These are phyloP conservation scores for Oryzias dopingdopingensis DNA, from an alignment of 2,797 vertebrate genomes.

Conservation along the genomic window DNA sequence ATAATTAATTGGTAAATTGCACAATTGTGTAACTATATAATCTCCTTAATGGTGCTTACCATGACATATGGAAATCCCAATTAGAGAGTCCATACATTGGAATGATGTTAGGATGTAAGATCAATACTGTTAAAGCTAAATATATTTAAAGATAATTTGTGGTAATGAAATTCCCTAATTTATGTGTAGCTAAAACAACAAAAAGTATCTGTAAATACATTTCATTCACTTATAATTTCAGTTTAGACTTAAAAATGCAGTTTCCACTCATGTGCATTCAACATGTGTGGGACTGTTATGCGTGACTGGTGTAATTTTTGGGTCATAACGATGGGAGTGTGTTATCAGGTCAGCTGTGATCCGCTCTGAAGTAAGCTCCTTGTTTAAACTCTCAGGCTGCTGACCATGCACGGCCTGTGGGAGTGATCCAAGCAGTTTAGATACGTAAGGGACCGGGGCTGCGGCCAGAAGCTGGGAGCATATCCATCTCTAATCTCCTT, in stretches of 20 bases:
- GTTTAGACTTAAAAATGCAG: neutral
- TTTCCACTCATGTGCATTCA: neutral
- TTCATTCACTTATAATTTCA: neutral
- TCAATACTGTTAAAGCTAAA: slow-evolving; percentile 5
- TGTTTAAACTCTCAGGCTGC: slow-evolving; percentile 77
- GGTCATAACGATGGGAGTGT: slow-evolving; percentile 64
- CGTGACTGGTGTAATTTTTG: slow-evolving; percentile 50
- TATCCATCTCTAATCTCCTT: slow-evolving; percentile 80
- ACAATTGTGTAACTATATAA: slow-evolving; percentile 60
- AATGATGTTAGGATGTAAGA: slow-evolving; percentile 21
- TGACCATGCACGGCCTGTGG: slow-evolving; percentile 70
- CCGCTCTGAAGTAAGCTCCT: slow-evolving; percentile 75
- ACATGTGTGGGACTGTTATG: slow-evolving; percentile 7
- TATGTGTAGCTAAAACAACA: neutral
- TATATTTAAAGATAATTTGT: neutral
- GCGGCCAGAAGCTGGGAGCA: slow-evolving; percentile 60
- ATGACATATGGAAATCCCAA: slow-evolving; percentile 48
- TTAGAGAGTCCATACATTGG: slow-evolving; percentile 12
- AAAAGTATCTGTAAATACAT: neutral
- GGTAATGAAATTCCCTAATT: neutral
- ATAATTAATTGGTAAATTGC: slow-evolving; percentile 38
- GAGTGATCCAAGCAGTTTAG: slow-evolving; percentile 67
- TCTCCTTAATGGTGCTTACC: slow-evolving; percentile 59
- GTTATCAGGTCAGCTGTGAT: slow-evolving; percentile 77
- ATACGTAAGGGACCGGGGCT: slow-evolving; percentile 50